Percentiles rank a stretch among this genome's conserved stretches.
Conservation (phyloP, 1,140 invertebrate species). For the Mactra quadrangularis region DNA sequence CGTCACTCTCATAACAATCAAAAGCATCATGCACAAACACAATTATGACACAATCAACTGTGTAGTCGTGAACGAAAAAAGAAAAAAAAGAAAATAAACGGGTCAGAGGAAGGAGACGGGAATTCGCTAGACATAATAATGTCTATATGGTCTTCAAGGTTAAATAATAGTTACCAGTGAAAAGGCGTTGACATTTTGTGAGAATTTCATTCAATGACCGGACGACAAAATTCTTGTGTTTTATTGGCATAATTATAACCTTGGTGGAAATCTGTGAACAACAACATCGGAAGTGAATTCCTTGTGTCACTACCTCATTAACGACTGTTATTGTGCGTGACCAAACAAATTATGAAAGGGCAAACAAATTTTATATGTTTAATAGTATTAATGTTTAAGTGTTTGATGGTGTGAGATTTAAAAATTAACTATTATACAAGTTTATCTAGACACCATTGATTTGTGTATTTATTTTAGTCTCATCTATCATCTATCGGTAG, state of each 20-base stretch:
- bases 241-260: constrained; percentile 35
- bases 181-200: too few relatives aligned
- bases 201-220: too few relatives aligned
- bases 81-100: background rate
- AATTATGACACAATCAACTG: background rate
- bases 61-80: background rate
- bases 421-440: too few relatives aligned
- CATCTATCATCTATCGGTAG: too few relatives aligned
- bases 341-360: constrained; percentile 42
- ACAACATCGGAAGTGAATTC: background rate
- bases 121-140: background rate
- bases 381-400: too few relatives aligned
- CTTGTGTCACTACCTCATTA: constrained; percentile 48
- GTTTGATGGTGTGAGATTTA: too few relatives aligned
- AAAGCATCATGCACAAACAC: background rate
- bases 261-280: constrained; percentile 26
- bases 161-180: background rate
- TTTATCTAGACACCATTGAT: too few relatives aligned
- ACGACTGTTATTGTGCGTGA: constrained; percentile 21
- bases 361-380: too few relatives aligned
- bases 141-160: background rate
- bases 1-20: constrained; percentile 8
- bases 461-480: too few relatives aligned
- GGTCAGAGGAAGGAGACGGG: background rate
- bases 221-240: background rate